Conservation (phyloP, 2,888 invertebrate genomes). For the Fragum fragum region DNA sequence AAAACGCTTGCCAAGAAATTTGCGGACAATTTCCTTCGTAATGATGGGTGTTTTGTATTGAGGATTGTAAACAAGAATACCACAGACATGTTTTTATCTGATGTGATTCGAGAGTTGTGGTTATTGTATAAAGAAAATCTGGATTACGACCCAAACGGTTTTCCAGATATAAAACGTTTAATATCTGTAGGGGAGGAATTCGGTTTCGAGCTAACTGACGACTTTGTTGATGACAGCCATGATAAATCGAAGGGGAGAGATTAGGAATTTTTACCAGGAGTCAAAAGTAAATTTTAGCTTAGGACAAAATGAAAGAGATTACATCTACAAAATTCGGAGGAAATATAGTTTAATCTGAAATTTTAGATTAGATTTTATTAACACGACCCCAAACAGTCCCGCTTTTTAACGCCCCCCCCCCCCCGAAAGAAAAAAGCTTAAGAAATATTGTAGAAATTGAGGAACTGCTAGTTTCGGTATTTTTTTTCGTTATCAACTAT, state of each 20-base stretch:
- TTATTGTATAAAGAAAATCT: slow-evolving; percentile 58
- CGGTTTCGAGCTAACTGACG: neutral
- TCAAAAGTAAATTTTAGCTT: too few species aligned
- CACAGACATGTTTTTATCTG: slow-evolving; percentile 66
- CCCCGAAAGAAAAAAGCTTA: too few species aligned
- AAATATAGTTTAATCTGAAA: too few species aligned
- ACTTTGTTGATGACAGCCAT: neutral
- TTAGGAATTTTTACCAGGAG: too few species aligned
- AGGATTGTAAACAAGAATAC: slow-evolving; percentile 71
- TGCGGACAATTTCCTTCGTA: slow-evolving; percentile 67
- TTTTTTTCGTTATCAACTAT: too few species aligned
- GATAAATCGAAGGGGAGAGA: neutral
- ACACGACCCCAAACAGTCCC: too few species aligned
- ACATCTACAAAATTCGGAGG: too few species aligned
- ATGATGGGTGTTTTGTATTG: slow-evolving; percentile 72
- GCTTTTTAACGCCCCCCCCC: too few species aligned
- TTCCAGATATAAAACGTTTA: neutral
- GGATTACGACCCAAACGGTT: neutral
- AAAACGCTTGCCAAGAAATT: slow-evolving; percentile 67
- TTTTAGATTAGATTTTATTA: too few species aligned
- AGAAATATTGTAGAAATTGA: too few species aligned
- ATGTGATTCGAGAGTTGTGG: slow-evolving; percentile 67
- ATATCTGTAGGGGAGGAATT: slow-evolving; percentile 5
- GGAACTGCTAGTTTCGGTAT: too few species aligned
- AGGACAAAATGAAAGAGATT: too few species aligned